phyloP scores from a whole-genome alignment of 2,113 vertebrate genomes.

The Delphinus delphis region DNA sequence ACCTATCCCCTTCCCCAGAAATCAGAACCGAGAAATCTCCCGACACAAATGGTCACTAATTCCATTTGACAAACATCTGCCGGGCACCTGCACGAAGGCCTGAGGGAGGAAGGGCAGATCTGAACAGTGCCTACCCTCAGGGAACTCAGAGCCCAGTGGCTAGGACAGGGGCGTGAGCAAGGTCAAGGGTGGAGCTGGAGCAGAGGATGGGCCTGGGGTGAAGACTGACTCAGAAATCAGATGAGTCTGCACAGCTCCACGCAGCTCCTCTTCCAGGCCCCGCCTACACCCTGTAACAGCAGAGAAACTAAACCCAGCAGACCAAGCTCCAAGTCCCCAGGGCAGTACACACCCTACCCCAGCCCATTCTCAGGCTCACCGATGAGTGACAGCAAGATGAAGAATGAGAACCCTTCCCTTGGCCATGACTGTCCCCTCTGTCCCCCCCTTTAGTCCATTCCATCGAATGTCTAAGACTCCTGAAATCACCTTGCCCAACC shows the following conservation, averaged over 20 bases:
- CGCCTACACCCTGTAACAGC: not conserved
- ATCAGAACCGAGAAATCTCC: not conserved
- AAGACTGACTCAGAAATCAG: not conserved
- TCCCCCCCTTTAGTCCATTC: not conserved
- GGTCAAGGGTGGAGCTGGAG: not conserved
- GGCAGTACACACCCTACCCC: not conserved
- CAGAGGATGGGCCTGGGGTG: not conserved
- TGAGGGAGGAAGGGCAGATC: not conserved
- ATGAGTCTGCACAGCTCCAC: not conserved
- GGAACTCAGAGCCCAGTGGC: not conserved
- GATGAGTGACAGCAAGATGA: not conserved
- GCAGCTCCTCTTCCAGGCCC: not conserved
- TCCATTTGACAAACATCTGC: not conserved
- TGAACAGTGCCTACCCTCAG: not conserved
- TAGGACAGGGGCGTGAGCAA: not conserved
- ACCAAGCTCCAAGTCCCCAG: not conserved
- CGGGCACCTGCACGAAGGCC: accelerated
- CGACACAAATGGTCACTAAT: not conserved
- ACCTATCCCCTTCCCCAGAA: not conserved
- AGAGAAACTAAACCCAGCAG: not conserved
- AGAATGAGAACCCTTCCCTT: not conserved
- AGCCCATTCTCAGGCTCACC: not conserved
- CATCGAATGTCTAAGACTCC: not conserved
- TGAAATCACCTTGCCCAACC: not conserved
- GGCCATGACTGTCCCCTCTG: no score